A percentile compares a stretch with the other conserved stretches of the same genome.
Evolutionary conservation across 64 coral and sea anemone genomes (phyloP).

Genomic region (Stylophora pistillata): DNA sequence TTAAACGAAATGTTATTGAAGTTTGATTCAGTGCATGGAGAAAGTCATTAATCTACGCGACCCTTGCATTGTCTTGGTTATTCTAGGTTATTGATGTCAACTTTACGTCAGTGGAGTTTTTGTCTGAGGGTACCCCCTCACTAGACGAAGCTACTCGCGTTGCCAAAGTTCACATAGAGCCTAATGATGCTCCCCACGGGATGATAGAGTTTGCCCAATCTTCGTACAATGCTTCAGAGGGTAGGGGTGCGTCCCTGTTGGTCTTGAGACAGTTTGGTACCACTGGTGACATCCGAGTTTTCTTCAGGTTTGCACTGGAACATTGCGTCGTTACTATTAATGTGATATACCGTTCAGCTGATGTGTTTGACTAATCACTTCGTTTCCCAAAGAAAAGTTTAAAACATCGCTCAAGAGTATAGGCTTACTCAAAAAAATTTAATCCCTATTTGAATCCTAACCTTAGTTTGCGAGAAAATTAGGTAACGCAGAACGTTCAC

Average conservation of each 20-base stretch:
- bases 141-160: slow-evolving; percentile 34
- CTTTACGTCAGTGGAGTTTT: slow-evolving; percentile 49
- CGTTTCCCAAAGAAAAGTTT: too few species aligned
- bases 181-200: slow-evolving; percentile 89
- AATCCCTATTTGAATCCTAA: too few species aligned
- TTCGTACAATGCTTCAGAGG: slow-evolving; percentile 75
- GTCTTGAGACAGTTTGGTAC: slow-evolving; percentile 69
- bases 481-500: too few species aligned
- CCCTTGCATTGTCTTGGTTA: not conserved
- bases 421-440: too few species aligned
- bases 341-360: too few species aligned
- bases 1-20: too few species aligned
- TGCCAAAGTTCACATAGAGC: slow-evolving; percentile 70
- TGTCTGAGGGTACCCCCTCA: slow-evolving; percentile 26
- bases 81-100: slow-evolving; percentile 71
- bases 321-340: too few species aligned
- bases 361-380: too few species aligned
- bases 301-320: slow-evolving; percentile 72
- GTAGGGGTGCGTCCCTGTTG: slow-evolving; percentile 37
- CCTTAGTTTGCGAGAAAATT: too few species aligned
- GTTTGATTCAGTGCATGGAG: too few species aligned
- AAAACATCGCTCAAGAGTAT: not conserved
- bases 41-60: too few species aligned
- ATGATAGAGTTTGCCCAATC: slow-evolving; percentile 70
- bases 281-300: slow-evolving; percentile 73